Evolutionary conservation across 2,797 vertebrate species (phyloP), one percentile per base, ranked within the genome.

Genomic region (Centropyge bicolor): DNA sequence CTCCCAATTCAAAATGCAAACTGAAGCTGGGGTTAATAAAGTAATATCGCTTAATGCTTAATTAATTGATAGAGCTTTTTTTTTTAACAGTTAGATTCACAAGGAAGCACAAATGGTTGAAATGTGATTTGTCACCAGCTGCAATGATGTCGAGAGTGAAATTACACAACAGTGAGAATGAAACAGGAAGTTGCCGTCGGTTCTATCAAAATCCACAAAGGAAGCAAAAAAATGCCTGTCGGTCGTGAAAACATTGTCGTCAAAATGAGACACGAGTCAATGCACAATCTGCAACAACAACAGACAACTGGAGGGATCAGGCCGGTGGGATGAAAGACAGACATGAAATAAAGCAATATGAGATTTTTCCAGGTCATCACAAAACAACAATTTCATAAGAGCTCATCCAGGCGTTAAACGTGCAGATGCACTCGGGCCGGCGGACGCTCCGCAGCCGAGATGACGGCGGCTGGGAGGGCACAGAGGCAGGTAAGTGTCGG

Each of bases 211-310:
- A 14, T 45, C 63, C 75, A 80, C 78, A 82, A 85, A 75, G 59
- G 35, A 20, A 76, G 49, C 48, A 75, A 78, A 80, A 78, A 80
- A 68, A 62, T 11, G 49, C n/a, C 61, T 70, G 85, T 88, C 46
- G 19, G 88, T 90, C 83, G 76, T 49, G n/a, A 60, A 59, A 86
- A 71, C 54, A 64, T 27, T 46, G 70, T 80, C 72, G 78, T 75
- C 64, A 54, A 10, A 40, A 20, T 75, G 76, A 89, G 84, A 86
- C 80, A 87, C 17, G 31, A 88, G 45, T 60, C 38, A 8, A 17
- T 40, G 57, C 72, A 54, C 54, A 63, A 65, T 70, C 65, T 17
- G 16, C 59, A 59, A 66, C 66, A 84, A 90, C 71, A 80, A 81
- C 24, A 79, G 81, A 80, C 69, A 69, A 49, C 12, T 70, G 16